Evolutionary conservation across 2,888 invertebrate species (phyloP), one percentile per base, ranked within the genome.

Genomic region (Mythimna vitellina): DNA sequence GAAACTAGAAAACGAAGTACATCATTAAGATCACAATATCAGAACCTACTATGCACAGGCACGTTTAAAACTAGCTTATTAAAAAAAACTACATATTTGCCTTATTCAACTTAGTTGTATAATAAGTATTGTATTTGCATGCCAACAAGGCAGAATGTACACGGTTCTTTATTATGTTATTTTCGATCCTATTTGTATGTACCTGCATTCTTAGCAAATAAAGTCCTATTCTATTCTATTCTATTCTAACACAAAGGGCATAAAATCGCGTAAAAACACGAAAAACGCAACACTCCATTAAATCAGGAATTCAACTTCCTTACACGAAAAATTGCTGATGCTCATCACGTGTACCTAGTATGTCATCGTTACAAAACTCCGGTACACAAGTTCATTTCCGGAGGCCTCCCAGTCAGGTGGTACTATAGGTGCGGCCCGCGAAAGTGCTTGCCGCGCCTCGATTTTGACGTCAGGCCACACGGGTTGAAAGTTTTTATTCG

Each of bases 401-500:
- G 74, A 58, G 75, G 73, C 72, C 65, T 51, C 54, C 57, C 77
- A 60, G 73, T 81, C 76, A 80, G 73, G 82, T 84, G 78, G 77
- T 69, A 70, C 75, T 73, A 65, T 35, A 80, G 86, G 86, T 82
- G 86, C 72, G 86, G 82, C 80, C 61, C 81, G 86, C 80, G 86
- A 86, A 86, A 86, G 86, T 86, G 83, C 70, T 70, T 65, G 75
- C 86, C 85, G 75, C 83, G 62, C 87, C 87, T 78, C 70, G 60
- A 64, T 65, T 69, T 70, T 51, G 49, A 67, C 68, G 65, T 77
- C 68, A 65, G 10, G 0, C 1, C 76, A 61, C 83, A 87, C 86
- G 54, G 62, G 64, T 35, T 49, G 81, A 81, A 60, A 81, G 32
- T 73, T 73, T 64, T 69, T 66, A 60, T 63, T 49, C 66, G 57